phyloP scores from a whole-genome alignment of 2,113 vertebrate species.

The Hydrolagus affinis region DNA sequence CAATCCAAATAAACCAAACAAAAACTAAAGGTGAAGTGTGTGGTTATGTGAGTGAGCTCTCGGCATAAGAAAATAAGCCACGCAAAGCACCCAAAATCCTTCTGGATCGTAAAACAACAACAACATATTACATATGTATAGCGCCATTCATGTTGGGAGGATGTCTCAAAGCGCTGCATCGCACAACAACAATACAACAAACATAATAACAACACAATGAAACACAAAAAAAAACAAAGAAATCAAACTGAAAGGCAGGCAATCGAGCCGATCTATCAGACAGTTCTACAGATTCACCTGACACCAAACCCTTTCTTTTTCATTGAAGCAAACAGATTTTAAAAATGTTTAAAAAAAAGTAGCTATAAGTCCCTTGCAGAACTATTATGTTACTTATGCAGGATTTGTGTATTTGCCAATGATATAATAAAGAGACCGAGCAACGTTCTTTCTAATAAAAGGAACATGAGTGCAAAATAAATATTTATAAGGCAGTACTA shows the following conservation, averaged over 20 bases:
- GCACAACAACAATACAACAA: no score
- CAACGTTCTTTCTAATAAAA: not conserved
- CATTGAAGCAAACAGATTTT: not conserved
- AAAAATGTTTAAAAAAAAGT: not conserved
- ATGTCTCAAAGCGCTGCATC: no score
- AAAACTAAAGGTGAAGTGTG: not conserved
- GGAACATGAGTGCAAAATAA: not conserved
- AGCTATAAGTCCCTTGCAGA: not conserved
- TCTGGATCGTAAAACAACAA: no score
- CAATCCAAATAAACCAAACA: conserved; percentile 31
- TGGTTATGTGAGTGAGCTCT: not conserved
- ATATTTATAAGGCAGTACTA: conserved; percentile 11
- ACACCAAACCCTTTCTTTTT: not conserved
- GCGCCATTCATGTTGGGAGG: no score
- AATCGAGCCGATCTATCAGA: no score
- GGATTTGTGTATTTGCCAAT: not conserved
- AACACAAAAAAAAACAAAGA: no score
- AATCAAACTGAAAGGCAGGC: no score
- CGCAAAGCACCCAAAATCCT: no score
- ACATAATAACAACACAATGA: no score
- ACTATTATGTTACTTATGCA: not conserved
- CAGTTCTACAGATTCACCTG: not conserved
- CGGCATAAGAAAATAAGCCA: not conserved
- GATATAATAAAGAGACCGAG: not conserved
- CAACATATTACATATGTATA: no score